Percentiles rank a stretch among this genome's conserved stretches.
These are phyloP conservation scores for Chrysopilus asiliformis DNA, from an alignment of 2,888 invertebrate genomes.

Conservation along the genomic window DNA sequence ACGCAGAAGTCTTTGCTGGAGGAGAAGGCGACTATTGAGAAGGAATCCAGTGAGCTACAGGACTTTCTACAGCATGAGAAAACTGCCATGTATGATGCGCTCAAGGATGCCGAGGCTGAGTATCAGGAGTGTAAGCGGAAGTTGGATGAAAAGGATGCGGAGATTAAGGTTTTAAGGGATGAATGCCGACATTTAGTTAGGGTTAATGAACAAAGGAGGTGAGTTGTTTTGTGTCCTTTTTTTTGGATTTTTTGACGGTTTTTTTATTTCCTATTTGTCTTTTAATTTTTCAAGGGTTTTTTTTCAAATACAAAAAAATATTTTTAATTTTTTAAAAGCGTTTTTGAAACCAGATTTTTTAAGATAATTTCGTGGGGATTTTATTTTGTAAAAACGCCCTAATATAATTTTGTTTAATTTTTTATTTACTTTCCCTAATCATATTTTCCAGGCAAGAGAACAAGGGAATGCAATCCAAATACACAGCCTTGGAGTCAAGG, in stretches of 20 bases:
- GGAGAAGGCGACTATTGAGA: conserved; percentile 64
- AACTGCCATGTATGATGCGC: conserved; percentile 60
- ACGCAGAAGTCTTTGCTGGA: conserved; percentile 53
- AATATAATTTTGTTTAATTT: neutral
- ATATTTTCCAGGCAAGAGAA: conserved; percentile 45
- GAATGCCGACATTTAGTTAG: conserved; percentile 67
- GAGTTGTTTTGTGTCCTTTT: conserved; percentile 24
- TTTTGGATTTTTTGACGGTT: no score
- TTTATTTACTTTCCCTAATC: neutral
- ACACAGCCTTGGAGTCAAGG: conserved; percentile 47
- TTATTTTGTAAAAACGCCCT: no score
- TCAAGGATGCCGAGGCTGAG: conserved; percentile 57
- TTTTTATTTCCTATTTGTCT: no score
- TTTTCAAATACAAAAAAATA: conserved; percentile 2
- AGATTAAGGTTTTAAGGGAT: conserved; percentile 50
- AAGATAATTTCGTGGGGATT: no score
- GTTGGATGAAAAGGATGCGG: conserved; percentile 40
- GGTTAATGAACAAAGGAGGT: conserved; percentile 67
- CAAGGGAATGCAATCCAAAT: conserved; percentile 49
- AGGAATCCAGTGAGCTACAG: conserved; percentile 69
- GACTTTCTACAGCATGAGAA: conserved; percentile 82
- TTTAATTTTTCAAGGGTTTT: no score
- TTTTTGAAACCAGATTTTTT: no score
- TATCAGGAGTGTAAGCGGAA: conserved; percentile 28
- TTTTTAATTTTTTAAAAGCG: no score